These are phyloP conservation scores for Planiliza haematocheilus DNA, from an alignment of 2,113 vertebrate species.

Conservation along the genomic window DNA sequence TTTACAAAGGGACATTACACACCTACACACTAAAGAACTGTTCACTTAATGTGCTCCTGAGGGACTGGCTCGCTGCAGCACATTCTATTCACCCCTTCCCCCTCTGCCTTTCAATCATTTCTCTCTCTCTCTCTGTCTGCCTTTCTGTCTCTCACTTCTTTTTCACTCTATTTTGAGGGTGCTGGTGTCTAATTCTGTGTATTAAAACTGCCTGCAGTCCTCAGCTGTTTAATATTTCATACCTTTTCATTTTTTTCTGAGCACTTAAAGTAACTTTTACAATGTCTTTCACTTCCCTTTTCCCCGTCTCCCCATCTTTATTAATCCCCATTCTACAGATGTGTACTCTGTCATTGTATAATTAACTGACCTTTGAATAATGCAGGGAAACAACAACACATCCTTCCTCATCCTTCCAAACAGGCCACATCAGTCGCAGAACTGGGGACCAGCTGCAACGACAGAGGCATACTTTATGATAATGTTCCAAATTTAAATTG, in stretches of 20 bases:
- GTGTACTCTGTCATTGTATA: constrained; percentile 37
- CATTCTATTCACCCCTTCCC: constrained; percentile 55
- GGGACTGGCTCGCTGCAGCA: constrained; percentile 68
- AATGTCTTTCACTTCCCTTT: constrained; percentile 25
- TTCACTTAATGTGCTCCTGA: constrained; percentile 77
- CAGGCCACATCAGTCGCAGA: constrained; percentile 20
- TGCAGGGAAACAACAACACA: constrained; percentile 23
- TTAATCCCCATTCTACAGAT: constrained; percentile 34
- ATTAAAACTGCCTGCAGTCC: constrained; percentile 66
- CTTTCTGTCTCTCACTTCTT: constrained; percentile 22
- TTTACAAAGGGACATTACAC: constrained; percentile 80
- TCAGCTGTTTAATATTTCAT: constrained; percentile 78
- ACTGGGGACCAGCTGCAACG: constrained; percentile 19
- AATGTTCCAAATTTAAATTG: constrained; percentile 47
- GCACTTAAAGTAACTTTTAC: constrained; percentile 61
- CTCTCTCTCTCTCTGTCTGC: constrained; percentile 20
- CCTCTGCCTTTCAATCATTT: constrained; percentile 58
- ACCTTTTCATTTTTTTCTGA: constrained; percentile 65
- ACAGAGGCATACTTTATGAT: constrained; percentile 40
- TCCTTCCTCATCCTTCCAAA: constrained; percentile 11
- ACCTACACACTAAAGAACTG: constrained; percentile 78
- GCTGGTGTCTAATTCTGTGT: constrained; percentile 65
- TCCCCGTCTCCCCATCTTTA: constrained; percentile 34
- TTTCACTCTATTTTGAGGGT: constrained; percentile 55
- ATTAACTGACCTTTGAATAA: constrained; percentile 36